phyloP scores from a whole-genome alignment of 2,888 invertebrate species.

The Gnatocerus cornutus region DNA sequence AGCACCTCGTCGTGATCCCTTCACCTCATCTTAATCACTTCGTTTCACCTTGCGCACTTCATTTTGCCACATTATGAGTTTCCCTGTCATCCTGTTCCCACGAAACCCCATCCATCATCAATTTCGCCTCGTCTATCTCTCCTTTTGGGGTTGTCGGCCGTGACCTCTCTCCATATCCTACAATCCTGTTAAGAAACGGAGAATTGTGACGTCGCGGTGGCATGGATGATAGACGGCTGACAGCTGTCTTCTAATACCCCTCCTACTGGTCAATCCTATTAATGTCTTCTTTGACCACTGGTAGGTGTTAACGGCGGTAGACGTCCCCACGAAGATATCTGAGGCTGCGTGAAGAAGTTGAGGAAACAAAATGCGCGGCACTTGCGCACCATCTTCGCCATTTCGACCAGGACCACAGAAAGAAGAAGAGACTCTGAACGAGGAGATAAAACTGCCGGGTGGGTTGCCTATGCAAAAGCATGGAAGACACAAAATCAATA shows the following conservation, averaged over 20 bases:
- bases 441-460: neutral
- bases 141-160: neutral
- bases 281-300: slow-evolving; percentile 45
- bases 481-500: slow-evolving; percentile 1
- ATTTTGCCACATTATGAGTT: too few relatives aligned
- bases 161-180: slow-evolving; percentile 59
- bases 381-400: slow-evolving; percentile 70
- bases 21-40: too few relatives aligned
- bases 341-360: slow-evolving; percentile 65
- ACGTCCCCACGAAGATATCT: slow-evolving; percentile 54
- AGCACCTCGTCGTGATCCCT: too few relatives aligned
- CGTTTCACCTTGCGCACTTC: too few relatives aligned
- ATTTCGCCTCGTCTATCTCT: neutral
- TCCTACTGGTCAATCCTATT: slow-evolving; percentile 42
- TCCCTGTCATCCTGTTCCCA: too few relatives aligned
- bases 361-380: slow-evolving; percentile 66
- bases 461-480: slow-evolving; percentile 29
- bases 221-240: slow-evolving; percentile 72
- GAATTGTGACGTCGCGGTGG: slow-evolving; percentile 70
- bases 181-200: slow-evolving; percentile 65
- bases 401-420: slow-evolving; percentile 64
- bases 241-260: slow-evolving; percentile 64
- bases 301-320: slow-evolving; percentile 42
- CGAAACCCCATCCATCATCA: neutral
- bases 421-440: slow-evolving; percentile 52